Base-by-base conservation (phyloP, 2,113 vertebrate species). In the Cinclus mexicanus region DNA sequence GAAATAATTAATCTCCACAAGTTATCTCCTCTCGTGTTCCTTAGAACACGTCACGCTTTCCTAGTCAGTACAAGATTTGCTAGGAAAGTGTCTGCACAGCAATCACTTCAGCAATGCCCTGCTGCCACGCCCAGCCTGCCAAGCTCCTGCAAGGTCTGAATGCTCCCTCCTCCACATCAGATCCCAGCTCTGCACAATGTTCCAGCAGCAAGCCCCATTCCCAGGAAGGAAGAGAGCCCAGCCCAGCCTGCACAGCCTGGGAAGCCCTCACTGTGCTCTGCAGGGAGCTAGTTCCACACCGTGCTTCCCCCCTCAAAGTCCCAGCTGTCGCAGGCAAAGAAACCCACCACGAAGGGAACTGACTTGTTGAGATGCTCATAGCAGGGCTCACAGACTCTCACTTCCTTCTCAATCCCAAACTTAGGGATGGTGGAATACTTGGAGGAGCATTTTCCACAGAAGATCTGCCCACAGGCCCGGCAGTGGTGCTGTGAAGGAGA, bases 391-490 rank as follows among this genome's bases (percentile, higher is more conserved):
- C 99, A 99, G 71, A 99, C 99, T 7, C 99, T 98, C 95, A 99
- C 99, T 97, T 99, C 99, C 97, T 99, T 99, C 98, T 99, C 99
- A 9, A 99, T 99, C 88, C 99, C 99, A 1, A 99, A 99, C 97
- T 99, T 99, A 31, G 99, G 99, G 96, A 99, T 99, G 96, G 99
- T 99, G 42, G 99, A 99, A 97, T 98, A 99, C 92, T 99, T 99
- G 49, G 99, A 99, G 6, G 99, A 99, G 92, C 99, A 99, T 90
- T 99, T 99, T 57, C 99, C 99, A 25, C 99, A 99, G 97, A 99
- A 99, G 89, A 99, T 99, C 98, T 99, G 99, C 33, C 99, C 99
- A 1, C 99, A 99, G 2, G 99, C 99, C 95, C 99, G 98, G 97
- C 99, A 99, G 59, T 99, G 99, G 95, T 99, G 99, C 99, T 99